Evolutionary conservation across 1,140 invertebrate genomes (phyloP), one percentile per base, ranked within the genome.

Genomic region (Armadillidium nasatum): DNA sequence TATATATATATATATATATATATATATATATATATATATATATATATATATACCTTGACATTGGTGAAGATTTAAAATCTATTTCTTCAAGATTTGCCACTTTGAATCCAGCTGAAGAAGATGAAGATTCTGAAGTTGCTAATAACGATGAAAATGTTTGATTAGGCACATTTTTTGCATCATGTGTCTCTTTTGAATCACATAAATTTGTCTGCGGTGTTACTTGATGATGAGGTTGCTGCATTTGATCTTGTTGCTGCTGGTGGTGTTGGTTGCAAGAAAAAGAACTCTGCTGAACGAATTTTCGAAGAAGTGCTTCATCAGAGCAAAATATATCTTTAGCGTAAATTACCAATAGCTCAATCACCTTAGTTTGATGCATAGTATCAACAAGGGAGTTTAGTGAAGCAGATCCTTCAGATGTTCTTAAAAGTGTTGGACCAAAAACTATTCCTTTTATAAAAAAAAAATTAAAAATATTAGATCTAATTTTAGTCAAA

Each of bases 381-480:
- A 87, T 85, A 10, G 88, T 88, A 80, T 89, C 88, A 10, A 88
- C 85, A 23, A 89, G 82, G 22, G 86, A 87, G 70, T 84, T 86
- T 21, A 89, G 82, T 0, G 87, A 87, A 6, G 87, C 86, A 44
- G 84, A 84, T 7, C 86, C 87, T 82, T 89, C 87, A 46, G 83
- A 83, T 43, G 87, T 86, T 78, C 87, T 81, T 9, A 89, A 83
- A 44, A 89, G 80, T 11, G 88, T 89, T 71, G 88, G 88, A 71
- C 88, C 88, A 85, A 89, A 89, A 11, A 89, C 88, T 77, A 89
- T 89, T 4, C 88, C 79, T 80, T 44, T 0, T 22, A 9, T 21
- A 7, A 13, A 44, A 50, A 74, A 15, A 60, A 60, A 72, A 23
- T 9, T 11, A 19, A 21, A 19, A 45, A 72, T 10, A 15, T 10